phyloP scores from a whole-genome alignment of 2,888 invertebrate species.

The Drosophila mayaguana region DNA sequence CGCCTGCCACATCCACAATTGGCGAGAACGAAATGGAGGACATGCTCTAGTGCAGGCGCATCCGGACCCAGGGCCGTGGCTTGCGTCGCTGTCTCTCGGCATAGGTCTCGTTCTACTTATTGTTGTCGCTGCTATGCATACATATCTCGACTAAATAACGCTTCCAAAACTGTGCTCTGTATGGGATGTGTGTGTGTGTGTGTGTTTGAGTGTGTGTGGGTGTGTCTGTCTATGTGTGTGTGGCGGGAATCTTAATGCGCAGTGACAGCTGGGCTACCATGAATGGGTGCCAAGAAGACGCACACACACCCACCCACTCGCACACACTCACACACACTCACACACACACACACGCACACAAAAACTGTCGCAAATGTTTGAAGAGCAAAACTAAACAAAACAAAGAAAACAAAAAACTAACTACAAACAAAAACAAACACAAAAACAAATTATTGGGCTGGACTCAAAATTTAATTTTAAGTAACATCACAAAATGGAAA shows the following conservation, averaged over 20 bases:
- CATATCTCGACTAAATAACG: conserved; percentile 58
- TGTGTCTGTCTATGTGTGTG: not conserved
- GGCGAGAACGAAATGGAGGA: conserved; percentile 81
- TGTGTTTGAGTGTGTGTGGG: not conserved
- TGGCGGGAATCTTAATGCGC: not conserved
- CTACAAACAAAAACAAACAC: conserved; percentile 30
- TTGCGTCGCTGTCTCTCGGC: conserved; percentile 70
- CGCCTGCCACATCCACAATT: conserved; percentile 80
- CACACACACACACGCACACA: conserved; percentile 23
- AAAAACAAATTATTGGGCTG: conserved; percentile 79
- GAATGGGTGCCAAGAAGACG: not conserved
- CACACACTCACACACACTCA: conserved; percentile 14
- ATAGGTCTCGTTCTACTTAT: conserved; percentile 34
- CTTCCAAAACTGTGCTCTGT: conserved; percentile 32
- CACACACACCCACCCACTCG: conserved; percentile 1
- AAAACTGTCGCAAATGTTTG: conserved; percentile 51
- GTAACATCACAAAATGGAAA: conserved; percentile 39
- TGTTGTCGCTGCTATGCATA: conserved; percentile 36
- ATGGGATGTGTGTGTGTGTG: conserved; percentile 8
- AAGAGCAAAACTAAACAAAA: conserved; percentile 50
- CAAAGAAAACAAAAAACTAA: conserved; percentile 20
- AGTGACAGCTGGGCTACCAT: conserved; percentile 10
- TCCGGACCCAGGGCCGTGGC: conserved; percentile 52
- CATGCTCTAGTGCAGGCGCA: conserved; percentile 72
- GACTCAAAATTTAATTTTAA: conserved; percentile 81